Evolutionary conservation across 2,113 vertebrate species (phyloP).

Genomic region (Struthio camelus): DNA sequence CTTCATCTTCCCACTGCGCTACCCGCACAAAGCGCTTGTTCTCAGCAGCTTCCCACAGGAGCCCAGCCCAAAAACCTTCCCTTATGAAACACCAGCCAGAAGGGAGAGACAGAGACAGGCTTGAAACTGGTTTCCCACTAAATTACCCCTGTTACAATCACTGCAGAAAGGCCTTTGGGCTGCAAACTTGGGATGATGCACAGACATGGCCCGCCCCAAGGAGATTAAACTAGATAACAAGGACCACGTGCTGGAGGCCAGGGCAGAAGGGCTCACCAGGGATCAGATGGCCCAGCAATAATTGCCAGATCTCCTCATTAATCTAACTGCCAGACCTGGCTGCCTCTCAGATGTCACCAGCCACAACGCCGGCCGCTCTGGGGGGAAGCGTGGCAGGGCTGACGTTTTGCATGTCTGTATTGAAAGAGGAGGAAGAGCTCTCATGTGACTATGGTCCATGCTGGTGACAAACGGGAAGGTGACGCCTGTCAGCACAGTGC

Average conservation of each 20-base stretch:
- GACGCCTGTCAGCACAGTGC: not conserved
- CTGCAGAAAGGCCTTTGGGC: not conserved
- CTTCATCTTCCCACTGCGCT: too few relatives aligned
- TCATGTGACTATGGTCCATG: accelerated
- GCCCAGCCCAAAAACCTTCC: not conserved
- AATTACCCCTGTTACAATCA: not conserved
- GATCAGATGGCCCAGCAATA: not conserved
- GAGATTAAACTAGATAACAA: too few relatives aligned
- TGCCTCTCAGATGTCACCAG: not conserved
- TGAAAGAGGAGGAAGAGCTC: not conserved
- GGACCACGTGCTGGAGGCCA: too few relatives aligned
- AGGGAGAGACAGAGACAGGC: too few relatives aligned
- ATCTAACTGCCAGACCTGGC: not conserved
- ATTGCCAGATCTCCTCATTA: not conserved
- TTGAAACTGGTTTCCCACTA: not conserved
- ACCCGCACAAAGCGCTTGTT: not conserved
- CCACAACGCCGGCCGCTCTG: not conserved
- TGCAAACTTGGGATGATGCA: not conserved
- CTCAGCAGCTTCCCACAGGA: not conserved
- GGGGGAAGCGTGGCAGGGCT: not conserved
- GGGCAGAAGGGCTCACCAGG: not conserved
- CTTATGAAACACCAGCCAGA: not conserved
- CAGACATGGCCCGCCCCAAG: not conserved
- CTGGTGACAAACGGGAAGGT: not conserved
- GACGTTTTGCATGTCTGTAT: accelerated